Evolutionary conservation across 35 echinoderm and acorn worm genomes (phyloP), one percentile per base, ranked within the genome.

Genomic region (Hemicentrotus pulcherrimus): DNA sequence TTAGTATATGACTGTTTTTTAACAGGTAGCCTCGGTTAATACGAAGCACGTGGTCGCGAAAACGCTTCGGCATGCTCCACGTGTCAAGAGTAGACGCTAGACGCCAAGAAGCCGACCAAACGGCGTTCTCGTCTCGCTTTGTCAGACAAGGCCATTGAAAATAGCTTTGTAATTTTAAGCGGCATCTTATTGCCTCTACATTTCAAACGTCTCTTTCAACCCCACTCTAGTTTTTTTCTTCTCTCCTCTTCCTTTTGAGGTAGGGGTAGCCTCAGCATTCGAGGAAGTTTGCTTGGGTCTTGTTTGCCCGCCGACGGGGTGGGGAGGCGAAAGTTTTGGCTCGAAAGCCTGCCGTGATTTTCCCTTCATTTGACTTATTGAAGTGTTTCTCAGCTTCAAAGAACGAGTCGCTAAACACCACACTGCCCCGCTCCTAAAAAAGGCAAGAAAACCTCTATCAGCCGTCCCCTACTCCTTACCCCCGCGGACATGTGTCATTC

Each of bases 111-210:
- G 55, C 88, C 88, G 87, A 46, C 86, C n/a, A 92, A 58, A 50
- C 95, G 91, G 88, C 95, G 59, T 91, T 61, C 95, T 55, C 46
- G 87, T 52, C 55, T 92, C 28, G 86, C 95, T 95, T 95, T 95
- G 95, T 95, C 60, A 95, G 65, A 86, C 89, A 95, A 22, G 60
- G 41, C 91, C 60, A 61, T 86, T 95, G 95, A 95, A 95, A 95
- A 95, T 95, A 91, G 65, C 95, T 95, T 95, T 95, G 95, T 95
- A 95, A 95, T 95, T 61, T 95, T 95, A 95, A 95, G 88, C 95
- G 88, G 88, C 95, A 92, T 95, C 91, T 95, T 93, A 93, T 93
- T 28, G 91, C 91, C 45, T 93, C 91, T 90, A 45, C 91, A 14
- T 93, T 93, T 47, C 45, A 93, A 31, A 47, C 46, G 19, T 58